phyloP scores from a whole-genome alignment of 2,113 vertebrate species.

The Sciurus niger region DNA sequence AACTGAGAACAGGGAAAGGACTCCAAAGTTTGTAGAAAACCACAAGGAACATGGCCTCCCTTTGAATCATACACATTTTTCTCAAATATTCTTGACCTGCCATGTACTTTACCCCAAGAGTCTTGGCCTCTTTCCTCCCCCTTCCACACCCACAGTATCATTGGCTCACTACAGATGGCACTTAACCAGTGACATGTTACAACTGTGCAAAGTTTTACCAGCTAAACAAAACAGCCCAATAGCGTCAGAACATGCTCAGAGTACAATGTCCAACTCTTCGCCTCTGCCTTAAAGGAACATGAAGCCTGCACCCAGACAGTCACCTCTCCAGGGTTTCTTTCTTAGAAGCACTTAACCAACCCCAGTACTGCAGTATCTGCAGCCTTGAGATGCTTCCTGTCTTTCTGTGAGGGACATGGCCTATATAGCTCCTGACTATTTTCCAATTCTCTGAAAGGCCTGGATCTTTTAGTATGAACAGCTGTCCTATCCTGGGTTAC shows the following conservation, averaged over 20 bases:
- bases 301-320: neutral
- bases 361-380: conserved; percentile 12
- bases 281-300: neutral
- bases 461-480: conserved; percentile 1
- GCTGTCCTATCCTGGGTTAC: conserved; percentile 60
- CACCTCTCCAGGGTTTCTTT: neutral
- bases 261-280: neutral
- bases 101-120: conserved; percentile 15
- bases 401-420: neutral
- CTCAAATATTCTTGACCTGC: neutral
- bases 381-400: neutral
- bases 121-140: neutral
- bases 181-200: neutral
- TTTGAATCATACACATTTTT: neutral
- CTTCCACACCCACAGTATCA: neutral
- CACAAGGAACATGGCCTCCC: rapidly evolving
- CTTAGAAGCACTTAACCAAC: neutral
- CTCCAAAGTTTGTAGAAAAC: neutral
- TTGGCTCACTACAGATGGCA: neutral
- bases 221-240: neutral
- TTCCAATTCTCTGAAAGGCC: neutral
- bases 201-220: neutral
- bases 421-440: conserved; percentile 23
- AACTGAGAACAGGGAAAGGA: neutral
- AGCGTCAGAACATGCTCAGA: neutral